A percentile compares a stretch with the other conserved stretches of the same genome.
These are phyloP conservation scores for Tetramorium parvispinum DNA, from an alignment of 1,140 invertebrate species.

Conservation along the genomic window DNA sequence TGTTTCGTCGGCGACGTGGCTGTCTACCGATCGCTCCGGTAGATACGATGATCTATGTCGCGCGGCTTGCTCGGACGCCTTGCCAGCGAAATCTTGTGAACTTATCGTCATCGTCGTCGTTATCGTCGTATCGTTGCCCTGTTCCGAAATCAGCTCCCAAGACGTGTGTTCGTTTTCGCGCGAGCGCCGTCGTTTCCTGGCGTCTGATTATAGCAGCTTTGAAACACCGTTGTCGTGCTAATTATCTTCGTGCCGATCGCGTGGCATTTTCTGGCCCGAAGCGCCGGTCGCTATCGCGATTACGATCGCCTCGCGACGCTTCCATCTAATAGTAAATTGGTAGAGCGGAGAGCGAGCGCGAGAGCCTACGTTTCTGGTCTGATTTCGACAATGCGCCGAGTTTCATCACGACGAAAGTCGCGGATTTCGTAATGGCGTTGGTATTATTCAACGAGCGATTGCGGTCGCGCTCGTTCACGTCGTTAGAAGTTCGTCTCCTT, in stretches of 20 bases:
- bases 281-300: conserved; percentile 14
- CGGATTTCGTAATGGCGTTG: conserved; percentile 14
- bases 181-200: conserved; percentile 17
- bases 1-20: conserved; percentile 57
- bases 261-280: conserved; percentile 47
- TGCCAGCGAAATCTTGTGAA: conserved; percentile 43
- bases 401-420: conserved; percentile 28
- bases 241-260: conserved; percentile 46
- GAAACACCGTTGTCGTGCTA: not conserved
- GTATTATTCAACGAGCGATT: conserved; percentile 44
- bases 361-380: not conserved
- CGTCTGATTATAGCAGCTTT: conserved; percentile 39
- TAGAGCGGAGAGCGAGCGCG: not conserved
- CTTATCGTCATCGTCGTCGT: not conserved
- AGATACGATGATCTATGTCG: conserved; percentile 75
- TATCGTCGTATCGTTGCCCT: not conserved
- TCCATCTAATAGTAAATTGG: not conserved
- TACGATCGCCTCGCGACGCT: conserved; percentile 5
- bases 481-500: conserved; percentile 32
- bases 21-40: conserved; percentile 61
- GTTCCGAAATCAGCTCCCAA: not conserved
- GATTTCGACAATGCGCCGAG: not conserved
- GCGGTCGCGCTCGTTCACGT: conserved; percentile 20
- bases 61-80: conserved; percentile 70
- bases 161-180: conserved; percentile 23